Percentiles rank a stretch among this genome's conserved stretches.
phyloP scores from a whole-genome alignment of 2,797 vertebrate species.

The Pipistrellus pygmaeus region DNA sequence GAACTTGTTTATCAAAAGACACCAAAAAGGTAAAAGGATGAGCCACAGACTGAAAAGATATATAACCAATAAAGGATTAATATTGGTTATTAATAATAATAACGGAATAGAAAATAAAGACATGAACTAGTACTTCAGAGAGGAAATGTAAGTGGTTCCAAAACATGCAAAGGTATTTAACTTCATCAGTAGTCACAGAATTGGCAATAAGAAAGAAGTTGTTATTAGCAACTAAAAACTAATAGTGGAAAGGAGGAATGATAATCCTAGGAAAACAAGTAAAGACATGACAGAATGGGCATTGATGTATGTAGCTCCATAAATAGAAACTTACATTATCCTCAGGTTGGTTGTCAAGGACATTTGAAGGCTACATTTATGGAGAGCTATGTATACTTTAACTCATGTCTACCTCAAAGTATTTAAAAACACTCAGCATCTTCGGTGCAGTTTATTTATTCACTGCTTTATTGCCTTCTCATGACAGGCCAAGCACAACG shows the following conservation, averaged over 20 bases:
- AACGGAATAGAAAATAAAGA: constrained; percentile 19
- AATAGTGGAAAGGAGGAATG: neutral
- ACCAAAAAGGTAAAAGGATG: neutral
- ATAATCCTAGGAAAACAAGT: constrained; percentile 19
- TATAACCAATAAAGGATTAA: constrained; percentile 55
- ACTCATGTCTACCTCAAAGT: constrained; percentile 2
- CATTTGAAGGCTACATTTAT: constrained; percentile 9
- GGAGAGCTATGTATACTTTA: neutral
- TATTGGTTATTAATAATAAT: too few species aligned
- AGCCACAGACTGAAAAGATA: constrained; percentile 45
- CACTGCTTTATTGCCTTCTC: neutral
- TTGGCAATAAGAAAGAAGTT: too few species aligned
- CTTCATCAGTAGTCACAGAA: constrained; percentile 11
- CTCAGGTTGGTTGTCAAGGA: constrained; percentile 2
- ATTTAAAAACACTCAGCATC: constrained; percentile 15
- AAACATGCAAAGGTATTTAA: constrained; percentile 39
- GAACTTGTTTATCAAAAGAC: constrained; percentile 36
- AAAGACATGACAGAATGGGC: neutral
- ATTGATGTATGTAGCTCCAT: neutral
- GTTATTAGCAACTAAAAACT: constrained; percentile 17
- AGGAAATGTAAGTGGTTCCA: constrained; percentile 14
- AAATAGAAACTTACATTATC: neutral
- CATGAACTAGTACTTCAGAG: neutral
- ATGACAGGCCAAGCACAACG: neutral
- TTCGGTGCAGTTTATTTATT: constrained; percentile 30